These are phyloP conservation scores for Chunga burmeisteri DNA, from an alignment of 2,113 vertebrate species.

Conservation along the genomic window DNA sequence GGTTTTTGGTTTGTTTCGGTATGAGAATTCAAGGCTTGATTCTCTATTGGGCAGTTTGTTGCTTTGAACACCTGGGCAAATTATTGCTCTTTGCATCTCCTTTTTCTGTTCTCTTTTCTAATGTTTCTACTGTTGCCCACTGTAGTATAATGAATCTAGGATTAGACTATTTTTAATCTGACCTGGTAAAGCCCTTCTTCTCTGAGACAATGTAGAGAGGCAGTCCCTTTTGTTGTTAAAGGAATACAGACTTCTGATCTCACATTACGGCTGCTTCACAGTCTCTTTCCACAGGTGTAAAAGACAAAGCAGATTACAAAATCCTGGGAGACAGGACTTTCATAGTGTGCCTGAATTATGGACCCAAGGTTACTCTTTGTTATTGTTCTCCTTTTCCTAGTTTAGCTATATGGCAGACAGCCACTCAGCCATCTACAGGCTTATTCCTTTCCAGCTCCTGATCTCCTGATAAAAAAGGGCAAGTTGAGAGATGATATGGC, in stretches of 20 bases:
- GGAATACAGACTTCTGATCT: neutral
- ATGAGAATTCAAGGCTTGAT: neutral
- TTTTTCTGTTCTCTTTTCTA: neutral
- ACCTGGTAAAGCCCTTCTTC: neutral
- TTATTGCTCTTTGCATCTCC: neutral
- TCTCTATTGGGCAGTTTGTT: neutral
- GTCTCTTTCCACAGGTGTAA: neutral
- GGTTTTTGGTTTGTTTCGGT: neutral
- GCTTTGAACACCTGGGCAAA: neutral
- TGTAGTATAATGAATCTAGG: neutral
- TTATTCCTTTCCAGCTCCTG: neutral
- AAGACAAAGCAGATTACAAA: neutral
- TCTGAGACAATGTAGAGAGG: neutral
- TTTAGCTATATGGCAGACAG: neutral
- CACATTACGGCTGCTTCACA: neutral
- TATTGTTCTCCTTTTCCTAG: neutral
- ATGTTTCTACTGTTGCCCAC: neutral
- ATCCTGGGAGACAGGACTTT: neutral
- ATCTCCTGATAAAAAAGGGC: neutral
- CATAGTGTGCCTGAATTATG: neutral
- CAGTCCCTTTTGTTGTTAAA: neutral
- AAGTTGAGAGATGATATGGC: neutral
- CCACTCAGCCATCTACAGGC: neutral
- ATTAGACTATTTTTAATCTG: neutral
- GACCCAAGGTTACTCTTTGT: neutral